phyloP scores from a whole-genome alignment of 2,888 invertebrate genomes.

The Itoplectis maculator region DNA sequence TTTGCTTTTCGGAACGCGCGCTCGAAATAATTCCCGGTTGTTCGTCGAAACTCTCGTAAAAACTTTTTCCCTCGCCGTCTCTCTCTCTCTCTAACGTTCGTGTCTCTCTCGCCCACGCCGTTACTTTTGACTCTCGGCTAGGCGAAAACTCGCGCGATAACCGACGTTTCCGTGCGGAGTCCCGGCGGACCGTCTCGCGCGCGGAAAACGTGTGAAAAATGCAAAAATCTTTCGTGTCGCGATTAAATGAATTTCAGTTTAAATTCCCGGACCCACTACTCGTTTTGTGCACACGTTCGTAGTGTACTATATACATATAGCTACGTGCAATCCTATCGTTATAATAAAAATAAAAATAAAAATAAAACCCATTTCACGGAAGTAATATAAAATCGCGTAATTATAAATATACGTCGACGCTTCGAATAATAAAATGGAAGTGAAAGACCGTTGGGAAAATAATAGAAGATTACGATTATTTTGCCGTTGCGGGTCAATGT shows the following conservation, averaged over 20 bases:
- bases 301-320: too few relatives aligned
- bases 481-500: too few relatives aligned
- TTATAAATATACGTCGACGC: background rate
- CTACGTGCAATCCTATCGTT: constrained; percentile 15
- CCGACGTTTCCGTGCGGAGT: background rate
- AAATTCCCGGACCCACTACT: background rate
- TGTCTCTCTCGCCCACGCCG: too few relatives aligned
- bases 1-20: constrained; percentile 1
- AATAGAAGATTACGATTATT: too few relatives aligned
- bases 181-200: constrained; percentile 7
- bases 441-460: too few relatives aligned
- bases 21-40: constrained; percentile 37
- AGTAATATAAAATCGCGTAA: background rate
- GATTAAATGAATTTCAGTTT: constrained; percentile 26
- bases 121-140: background rate
- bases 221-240: constrained; percentile 25
- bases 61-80: constrained; percentile 28
- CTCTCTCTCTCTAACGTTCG: too few relatives aligned
- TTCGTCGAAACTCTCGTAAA: constrained; percentile 35
- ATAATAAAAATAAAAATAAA: constrained; percentile 20
- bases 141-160: constrained; percentile 13
- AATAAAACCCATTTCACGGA: background rate
- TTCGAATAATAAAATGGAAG: constrained; percentile 3
- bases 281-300: background rate
- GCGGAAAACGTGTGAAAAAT: constrained; percentile 40